phyloP scores from a whole-genome alignment of 1,140 invertebrate genomes.

The Meloidogyne hapla region DNA sequence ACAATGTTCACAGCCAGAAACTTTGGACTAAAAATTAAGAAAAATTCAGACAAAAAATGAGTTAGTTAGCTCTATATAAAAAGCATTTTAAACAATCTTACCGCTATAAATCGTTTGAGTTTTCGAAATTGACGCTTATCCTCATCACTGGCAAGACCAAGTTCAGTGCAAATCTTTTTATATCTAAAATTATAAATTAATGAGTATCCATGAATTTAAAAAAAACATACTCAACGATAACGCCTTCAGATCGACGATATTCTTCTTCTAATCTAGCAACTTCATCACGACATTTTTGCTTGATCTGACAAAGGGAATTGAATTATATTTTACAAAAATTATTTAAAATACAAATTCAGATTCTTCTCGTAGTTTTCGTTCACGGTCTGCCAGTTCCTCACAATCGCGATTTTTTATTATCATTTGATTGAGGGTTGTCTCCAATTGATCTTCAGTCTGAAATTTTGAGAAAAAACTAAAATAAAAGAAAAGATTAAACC shows the following conservation, averaged over 20 bases:
- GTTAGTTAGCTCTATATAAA: too few relatives aligned
- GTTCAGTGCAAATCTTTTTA: constrained; percentile 69
- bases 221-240: constrained; percentile 79
- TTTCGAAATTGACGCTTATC: constrained; percentile 35
- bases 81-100: constrained; percentile 1
- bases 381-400: constrained; percentile 79
- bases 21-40: background rate
- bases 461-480: constrained; percentile 36
- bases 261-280: constrained; percentile 76
- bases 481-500: background rate
- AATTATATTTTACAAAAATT: constrained; percentile 5
- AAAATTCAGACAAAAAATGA: too few relatives aligned
- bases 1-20: constrained; percentile 18
- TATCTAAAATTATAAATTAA: constrained; percentile 64
- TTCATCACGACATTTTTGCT: constrained; percentile 80
- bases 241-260: constrained; percentile 73
- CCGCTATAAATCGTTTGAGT: constrained; percentile 34
- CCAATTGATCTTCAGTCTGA: constrained; percentile 75
- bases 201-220: background rate
- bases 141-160: constrained; percentile 38
- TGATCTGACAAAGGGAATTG: constrained; percentile 68
- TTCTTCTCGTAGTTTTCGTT: constrained; percentile 76
- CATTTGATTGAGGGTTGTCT: constrained; percentile 78
- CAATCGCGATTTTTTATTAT: constrained; percentile 75
- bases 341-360: constrained; percentile 69